Evolutionary conservation across 2,113 vertebrate species (phyloP).

Genomic region (Lasiurus borealis): DNA sequence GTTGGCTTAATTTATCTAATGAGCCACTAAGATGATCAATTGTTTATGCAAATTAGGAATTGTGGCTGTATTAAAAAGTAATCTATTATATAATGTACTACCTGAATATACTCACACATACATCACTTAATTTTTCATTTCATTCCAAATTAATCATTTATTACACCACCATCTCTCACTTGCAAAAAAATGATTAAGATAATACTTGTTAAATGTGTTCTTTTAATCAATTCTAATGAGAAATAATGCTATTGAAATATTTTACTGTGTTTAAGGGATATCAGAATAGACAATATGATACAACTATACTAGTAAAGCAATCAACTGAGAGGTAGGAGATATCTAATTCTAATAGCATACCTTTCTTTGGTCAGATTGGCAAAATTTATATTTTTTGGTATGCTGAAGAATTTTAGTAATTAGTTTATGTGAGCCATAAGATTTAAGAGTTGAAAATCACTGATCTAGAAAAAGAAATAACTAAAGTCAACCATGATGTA

Average conservation of each 20-base stretch:
- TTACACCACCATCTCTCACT: constrained; percentile 71
- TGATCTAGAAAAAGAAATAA: constrained; percentile 52
- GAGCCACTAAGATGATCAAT: constrained; percentile 86
- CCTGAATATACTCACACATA: constrained; percentile 78
- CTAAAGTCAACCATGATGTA: background rate
- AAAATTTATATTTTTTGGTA: background rate
- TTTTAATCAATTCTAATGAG: constrained; percentile 64
- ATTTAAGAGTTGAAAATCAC: background rate
- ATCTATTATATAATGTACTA: constrained; percentile 74
- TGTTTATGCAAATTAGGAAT: constrained; percentile 86
- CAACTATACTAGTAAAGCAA: background rate
- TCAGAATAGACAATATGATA: background rate
- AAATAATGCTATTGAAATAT: constrained; percentile 48
- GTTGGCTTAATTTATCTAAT: constrained; percentile 85
- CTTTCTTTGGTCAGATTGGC: background rate
- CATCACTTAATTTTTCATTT: constrained; percentile 83
- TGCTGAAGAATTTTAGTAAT: background rate
- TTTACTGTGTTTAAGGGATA: constrained; percentile 46
- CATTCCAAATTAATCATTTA: constrained; percentile 72
- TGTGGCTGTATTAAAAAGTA: constrained; percentile 73
- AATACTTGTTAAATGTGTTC: constrained; percentile 51
- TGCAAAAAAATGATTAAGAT: constrained; percentile 44
- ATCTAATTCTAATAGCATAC: background rate
- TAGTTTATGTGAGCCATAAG: background rate
- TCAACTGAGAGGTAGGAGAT: background rate